Evolutionary conservation across 2,113 vertebrate species (phyloP).

Genomic region (Muscicapa adusta): DNA sequence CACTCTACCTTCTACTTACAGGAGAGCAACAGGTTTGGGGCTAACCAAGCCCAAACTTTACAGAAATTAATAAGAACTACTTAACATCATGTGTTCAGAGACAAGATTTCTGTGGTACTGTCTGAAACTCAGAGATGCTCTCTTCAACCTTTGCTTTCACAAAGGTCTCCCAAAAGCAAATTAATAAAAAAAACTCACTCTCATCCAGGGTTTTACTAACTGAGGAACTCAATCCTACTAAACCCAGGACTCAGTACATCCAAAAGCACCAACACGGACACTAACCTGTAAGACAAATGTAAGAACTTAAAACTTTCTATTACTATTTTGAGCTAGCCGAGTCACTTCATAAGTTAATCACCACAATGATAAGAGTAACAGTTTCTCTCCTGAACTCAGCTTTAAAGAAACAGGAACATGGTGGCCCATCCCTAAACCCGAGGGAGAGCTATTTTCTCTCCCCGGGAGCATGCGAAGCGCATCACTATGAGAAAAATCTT

Average conservation of each 20-base stretch:
- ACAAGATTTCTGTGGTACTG: background rate
- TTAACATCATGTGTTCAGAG: background rate
- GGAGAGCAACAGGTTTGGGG: background rate
- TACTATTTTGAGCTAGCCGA: background rate
- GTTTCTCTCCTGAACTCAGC: background rate
- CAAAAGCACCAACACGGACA: background rate
- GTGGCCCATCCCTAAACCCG: accelerated
- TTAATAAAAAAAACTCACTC: background rate
- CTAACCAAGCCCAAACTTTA: background rate
- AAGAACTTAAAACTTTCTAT: background rate
- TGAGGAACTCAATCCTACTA: background rate
- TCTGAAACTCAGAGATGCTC: background rate
- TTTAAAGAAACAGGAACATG: background rate
- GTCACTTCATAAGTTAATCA: background rate
- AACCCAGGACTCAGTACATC: background rate
- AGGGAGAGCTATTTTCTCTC: background rate
- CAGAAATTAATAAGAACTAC: background rate
- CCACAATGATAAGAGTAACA: background rate
- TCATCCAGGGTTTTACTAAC: background rate
- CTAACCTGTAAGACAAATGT: background rate
- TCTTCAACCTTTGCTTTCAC: background rate
- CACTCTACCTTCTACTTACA: background rate
- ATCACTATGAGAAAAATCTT: background rate
- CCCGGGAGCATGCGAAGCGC: background rate
- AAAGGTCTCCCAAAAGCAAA: background rate